A percentile compares a stretch with the other conserved stretches of the same genome.
These are phyloP conservation scores for Romanogobio albipinnatus DNA, from an alignment of 2,113 vertebrate genomes.

Conservation along the genomic window DNA sequence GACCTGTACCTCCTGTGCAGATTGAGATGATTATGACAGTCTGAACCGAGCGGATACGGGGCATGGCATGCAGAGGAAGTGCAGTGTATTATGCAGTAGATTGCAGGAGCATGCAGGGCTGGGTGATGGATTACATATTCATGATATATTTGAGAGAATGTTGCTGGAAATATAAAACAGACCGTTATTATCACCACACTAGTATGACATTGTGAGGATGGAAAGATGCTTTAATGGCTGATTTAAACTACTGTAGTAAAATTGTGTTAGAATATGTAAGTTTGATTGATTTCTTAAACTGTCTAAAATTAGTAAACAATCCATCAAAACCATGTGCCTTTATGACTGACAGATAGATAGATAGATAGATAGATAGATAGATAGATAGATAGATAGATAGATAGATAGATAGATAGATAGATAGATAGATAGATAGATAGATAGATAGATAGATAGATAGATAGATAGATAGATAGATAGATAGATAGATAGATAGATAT, in stretches of 20 bases:
- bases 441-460: no score
- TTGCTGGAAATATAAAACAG: background rate
- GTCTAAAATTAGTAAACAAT: background rate
- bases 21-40: background rate
- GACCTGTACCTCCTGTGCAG: background rate
- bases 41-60: constrained; percentile 10
- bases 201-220: background rate
- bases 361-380: no score
- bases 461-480: no score
- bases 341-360: background rate
- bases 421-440: no score
- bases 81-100: constrained; percentile 45
- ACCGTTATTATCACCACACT: background rate
- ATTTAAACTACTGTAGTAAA: background rate
- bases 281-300: background rate
- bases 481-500: background rate
- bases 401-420: no score
- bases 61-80: constrained; percentile 51
- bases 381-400: no score
- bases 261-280: background rate
- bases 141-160: background rate
- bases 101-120: background rate
- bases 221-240: background rate
- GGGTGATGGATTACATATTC: background rate
- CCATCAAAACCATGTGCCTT: background rate